These are phyloP conservation scores for Tupaia tana DNA, from an alignment of 2,113 vertebrate genomes.

Conservation along the genomic window DNA sequence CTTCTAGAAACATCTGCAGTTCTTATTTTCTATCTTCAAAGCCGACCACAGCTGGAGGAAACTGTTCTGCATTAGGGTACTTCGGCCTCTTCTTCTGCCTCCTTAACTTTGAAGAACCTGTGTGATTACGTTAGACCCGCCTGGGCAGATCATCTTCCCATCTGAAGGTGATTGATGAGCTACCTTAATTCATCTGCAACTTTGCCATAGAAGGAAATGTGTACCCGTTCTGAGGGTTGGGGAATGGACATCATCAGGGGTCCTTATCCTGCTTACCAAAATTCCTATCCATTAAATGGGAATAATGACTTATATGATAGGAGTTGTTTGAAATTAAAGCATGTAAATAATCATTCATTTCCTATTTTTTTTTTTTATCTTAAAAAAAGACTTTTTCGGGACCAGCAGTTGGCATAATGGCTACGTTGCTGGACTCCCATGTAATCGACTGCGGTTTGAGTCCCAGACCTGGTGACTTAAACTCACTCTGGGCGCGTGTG, in stretches of 20 bases:
- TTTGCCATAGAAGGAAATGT: not conserved
- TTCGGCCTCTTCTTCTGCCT: not conserved
- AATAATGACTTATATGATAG: not conserved
- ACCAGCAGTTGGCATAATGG: too few relatives aligned
- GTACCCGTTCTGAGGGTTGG: not conserved
- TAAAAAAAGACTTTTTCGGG: too few relatives aligned
- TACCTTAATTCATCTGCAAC: not conserved
- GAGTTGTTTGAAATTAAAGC: not conserved
- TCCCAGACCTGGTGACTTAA: too few relatives aligned
- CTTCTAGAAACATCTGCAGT: not conserved
- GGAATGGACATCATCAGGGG: not conserved
- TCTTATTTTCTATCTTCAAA: fast-evolving
- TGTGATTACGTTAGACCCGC: too few relatives aligned
- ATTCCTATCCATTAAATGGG: not conserved
- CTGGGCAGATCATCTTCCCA: fast-evolving
- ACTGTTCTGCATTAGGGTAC: fast-evolving
- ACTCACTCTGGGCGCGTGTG: too few relatives aligned
- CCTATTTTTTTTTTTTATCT: not conserved
- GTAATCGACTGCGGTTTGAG: too few relatives aligned
- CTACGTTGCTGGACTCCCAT: too few relatives aligned
- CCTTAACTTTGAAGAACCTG: not conserved
- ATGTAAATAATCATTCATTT: not conserved
- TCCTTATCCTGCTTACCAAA: not conserved
- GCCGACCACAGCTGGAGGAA: not conserved
- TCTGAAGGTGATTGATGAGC: not conserved